Evolutionary conservation across 2,797 vertebrate species (phyloP).

Genomic region (Chaetophractus vellerosus): DNA sequence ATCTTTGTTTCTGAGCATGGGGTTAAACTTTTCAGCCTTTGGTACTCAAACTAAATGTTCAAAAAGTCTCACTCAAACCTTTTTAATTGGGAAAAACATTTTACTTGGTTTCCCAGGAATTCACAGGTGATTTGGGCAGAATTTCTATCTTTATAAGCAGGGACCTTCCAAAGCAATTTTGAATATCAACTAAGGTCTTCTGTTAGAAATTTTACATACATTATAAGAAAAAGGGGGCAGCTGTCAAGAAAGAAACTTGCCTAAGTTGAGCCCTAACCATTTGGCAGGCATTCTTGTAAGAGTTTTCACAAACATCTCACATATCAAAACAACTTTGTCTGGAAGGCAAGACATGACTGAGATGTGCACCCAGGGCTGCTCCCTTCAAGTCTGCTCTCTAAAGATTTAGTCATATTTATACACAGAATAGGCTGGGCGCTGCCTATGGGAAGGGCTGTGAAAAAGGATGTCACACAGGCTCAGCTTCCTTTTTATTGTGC

Average conservation of each 20-base stretch:
- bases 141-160: constrained; percentile 8
- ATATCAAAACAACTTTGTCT: constrained; percentile 24
- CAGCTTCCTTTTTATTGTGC: neutral
- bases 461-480: neutral
- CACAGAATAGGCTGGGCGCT: neutral
- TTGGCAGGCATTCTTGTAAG: neutral
- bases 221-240: constrained; percentile 59
- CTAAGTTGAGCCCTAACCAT: neutral
- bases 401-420: constrained; percentile 31
- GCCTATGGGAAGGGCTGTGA: neutral
- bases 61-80: neutral
- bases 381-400: neutral
- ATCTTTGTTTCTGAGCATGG: constrained; percentile 19
- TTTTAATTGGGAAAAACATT: neutral
- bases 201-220: neutral
- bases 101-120: neutral
- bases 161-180: neutral
- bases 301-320: constrained; percentile 41
- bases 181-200: neutral
- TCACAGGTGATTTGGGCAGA: neutral
- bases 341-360: constrained; percentile 7
- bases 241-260: constrained; percentile 26
- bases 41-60: neutral
- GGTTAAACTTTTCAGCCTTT: constrained; percentile 17
- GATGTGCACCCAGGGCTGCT: neutral